Percentiles rank a stretch among this genome's conserved stretches.
These are phyloP conservation scores for Oryzias dopingdopingensis DNA, from an alignment of 2,797 vertebrate species.

Conservation along the genomic window DNA sequence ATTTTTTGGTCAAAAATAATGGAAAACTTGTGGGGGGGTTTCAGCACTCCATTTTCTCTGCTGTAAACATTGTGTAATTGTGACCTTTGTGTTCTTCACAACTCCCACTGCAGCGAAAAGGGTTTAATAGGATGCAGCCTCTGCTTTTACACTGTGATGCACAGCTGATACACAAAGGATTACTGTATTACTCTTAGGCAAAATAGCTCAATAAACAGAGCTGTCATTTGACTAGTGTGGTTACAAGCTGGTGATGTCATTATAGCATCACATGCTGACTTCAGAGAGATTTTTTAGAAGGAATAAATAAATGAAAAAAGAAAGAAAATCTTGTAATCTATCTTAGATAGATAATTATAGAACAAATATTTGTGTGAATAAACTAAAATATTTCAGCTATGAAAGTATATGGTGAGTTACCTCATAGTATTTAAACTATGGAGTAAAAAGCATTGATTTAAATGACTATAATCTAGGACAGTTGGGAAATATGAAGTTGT, in stretches of 20 bases:
- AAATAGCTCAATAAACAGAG: background rate
- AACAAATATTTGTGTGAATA: background rate
- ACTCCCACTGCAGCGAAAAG: conserved; percentile 46
- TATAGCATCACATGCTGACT: background rate
- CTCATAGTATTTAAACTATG: no score
- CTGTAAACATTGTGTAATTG: conserved; percentile 23
- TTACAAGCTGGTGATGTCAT: conserved; percentile 2
- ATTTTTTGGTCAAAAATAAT: background rate
- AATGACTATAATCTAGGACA: no score
- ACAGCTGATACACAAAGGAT: conserved; percentile 3
- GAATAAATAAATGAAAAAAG: no score
- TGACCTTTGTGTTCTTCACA: conserved; percentile 34
- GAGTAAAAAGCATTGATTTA: no score
- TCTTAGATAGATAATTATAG: no score
- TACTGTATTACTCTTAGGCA: background rate
- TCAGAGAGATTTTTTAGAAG: background rate
- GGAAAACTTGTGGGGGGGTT: no score
- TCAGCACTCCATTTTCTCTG: background rate
- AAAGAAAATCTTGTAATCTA: no score
- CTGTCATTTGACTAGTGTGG: conserved; percentile 1
- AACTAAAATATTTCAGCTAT: background rate
- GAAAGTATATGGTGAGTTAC: no score
- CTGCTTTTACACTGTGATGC: no score
- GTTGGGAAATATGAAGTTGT: no score
- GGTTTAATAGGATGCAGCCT: conserved; percentile 55